Conservation (phyloP, 2,888 invertebrate species). For the Quadroppia sp. region DNA sequence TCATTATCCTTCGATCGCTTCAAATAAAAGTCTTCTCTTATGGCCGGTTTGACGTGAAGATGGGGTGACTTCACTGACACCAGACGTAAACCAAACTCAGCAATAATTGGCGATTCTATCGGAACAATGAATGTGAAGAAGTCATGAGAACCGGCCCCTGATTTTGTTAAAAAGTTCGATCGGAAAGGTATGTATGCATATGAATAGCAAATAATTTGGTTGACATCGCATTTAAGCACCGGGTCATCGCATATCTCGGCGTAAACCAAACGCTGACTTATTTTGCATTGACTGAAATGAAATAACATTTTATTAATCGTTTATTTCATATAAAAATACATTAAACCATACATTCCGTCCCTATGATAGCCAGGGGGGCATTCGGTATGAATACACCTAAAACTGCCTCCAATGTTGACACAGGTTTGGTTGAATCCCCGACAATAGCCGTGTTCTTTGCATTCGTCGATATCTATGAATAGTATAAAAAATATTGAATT, state of each 20-base stretch:
- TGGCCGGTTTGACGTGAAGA: slow-evolving; percentile 35
- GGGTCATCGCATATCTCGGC: slow-evolving; percentile 42
- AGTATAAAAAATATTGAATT: not conserved
- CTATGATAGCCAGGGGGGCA: slow-evolving; percentile 42
- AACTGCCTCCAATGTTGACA: slow-evolving; percentile 40
- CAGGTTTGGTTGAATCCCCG: slow-evolving; percentile 39
- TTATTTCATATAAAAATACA: not conserved
- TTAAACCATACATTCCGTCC: slow-evolving; percentile 38
- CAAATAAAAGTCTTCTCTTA: slow-evolving; percentile 32
- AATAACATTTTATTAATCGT: not conserved
- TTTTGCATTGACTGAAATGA: slow-evolving; percentile 39
- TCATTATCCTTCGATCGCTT: slow-evolving; percentile 38
- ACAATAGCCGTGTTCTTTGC: slow-evolving; percentile 39
- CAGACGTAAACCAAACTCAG: slow-evolving; percentile 38
- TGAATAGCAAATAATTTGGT: slow-evolving; percentile 40
- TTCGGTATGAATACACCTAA: slow-evolving; percentile 39
- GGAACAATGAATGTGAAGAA: slow-evolving; percentile 42
- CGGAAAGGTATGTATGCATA: slow-evolving; percentile 42
- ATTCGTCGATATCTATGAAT: slow-evolving; percentile 39
- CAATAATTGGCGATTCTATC: slow-evolving; percentile 38
- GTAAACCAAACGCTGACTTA: slow-evolving; percentile 35
- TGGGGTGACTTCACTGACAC: slow-evolving; percentile 40
- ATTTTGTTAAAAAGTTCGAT: slow-evolving; percentile 28
- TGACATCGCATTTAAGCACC: slow-evolving; percentile 32
- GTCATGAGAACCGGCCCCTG: slow-evolving; percentile 33